Evolutionary conservation across 2,113 vertebrate species (phyloP).

Genomic region (Phyllostomus hastatus): DNA sequence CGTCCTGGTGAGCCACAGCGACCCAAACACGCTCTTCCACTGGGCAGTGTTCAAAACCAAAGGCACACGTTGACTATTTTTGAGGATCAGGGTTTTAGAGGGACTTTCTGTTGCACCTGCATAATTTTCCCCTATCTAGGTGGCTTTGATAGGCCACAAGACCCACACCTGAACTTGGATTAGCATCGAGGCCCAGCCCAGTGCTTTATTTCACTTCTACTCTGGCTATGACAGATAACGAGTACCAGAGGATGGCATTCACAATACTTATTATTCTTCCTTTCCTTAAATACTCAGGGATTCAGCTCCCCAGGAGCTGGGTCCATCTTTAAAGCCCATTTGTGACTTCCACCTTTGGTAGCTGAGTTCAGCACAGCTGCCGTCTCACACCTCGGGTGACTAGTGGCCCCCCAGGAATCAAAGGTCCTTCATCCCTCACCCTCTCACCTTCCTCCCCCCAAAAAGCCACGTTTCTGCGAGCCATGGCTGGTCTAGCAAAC

Average conservation of each 20-base stretch:
- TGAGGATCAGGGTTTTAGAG: neutral
- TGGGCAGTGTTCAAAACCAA: neutral
- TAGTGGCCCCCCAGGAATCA: neutral
- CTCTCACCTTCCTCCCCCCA: neutral
- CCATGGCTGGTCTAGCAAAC: neutral
- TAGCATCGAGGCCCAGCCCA: neutral
- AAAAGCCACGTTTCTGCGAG: neutral
- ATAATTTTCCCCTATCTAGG: neutral
- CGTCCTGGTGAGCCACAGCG: neutral
- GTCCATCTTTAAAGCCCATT: neutral
- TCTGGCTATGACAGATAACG: neutral
- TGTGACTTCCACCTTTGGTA: neutral
- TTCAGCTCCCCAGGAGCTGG: neutral
- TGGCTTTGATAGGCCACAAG: neutral
- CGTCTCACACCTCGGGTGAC: too few relatives aligned
- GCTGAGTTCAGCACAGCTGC: neutral
- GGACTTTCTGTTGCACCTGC: neutral
- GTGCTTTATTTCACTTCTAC: neutral
- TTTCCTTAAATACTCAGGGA: neutral
- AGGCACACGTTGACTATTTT: neutral
- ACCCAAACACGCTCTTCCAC: accelerated
- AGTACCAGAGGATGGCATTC: neutral
- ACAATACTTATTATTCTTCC: neutral
- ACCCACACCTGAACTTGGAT: neutral
- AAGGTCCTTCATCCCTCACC: neutral